These are phyloP conservation scores for Micrasema longulum DNA, from an alignment of 1,140 invertebrate genomes.

Conservation along the genomic window DNA sequence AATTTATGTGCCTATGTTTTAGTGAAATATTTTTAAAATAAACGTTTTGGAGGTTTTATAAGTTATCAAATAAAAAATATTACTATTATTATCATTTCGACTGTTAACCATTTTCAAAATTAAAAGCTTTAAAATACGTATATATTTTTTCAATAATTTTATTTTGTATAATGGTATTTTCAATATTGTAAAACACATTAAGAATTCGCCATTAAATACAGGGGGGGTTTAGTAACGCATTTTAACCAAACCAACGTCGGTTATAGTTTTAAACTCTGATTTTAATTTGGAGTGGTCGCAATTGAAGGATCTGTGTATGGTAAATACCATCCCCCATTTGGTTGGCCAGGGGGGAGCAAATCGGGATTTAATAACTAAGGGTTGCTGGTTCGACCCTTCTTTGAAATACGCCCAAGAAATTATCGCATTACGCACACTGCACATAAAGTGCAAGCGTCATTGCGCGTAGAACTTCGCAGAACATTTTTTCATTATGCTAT, in stretches of 20 bases:
- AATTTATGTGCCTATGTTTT: too few species aligned
- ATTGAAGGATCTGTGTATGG: constrained; percentile 18
- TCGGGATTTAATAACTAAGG: constrained; percentile 48
- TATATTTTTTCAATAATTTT: too few species aligned
- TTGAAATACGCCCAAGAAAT: constrained; percentile 39
- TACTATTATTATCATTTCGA: too few species aligned
- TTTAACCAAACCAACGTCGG: constrained; percentile 20
- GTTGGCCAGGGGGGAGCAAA: constrained; percentile 7
- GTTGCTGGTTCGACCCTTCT: constrained; percentile 36
- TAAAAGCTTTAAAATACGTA: too few species aligned
- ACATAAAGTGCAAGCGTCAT: constrained; percentile 12
- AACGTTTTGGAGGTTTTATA: too few species aligned
- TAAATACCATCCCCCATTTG: not conserved
- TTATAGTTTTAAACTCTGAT: constrained; percentile 34
- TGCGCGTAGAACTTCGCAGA: too few species aligned
- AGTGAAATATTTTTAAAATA: too few species aligned
- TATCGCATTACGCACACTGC: constrained; percentile 38
- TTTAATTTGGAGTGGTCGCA: constrained; percentile 34
- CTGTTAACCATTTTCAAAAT: too few species aligned
- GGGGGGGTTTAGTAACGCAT: constrained; percentile 10
- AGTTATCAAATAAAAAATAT: too few species aligned
- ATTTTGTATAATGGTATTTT: too few species aligned
- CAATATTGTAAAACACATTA: too few species aligned
- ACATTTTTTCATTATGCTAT: too few species aligned
- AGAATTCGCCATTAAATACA: not conserved